Evolutionary conservation across 1,140 invertebrate species (phyloP).

Genomic region (Monomorium pharaonis): DNA sequence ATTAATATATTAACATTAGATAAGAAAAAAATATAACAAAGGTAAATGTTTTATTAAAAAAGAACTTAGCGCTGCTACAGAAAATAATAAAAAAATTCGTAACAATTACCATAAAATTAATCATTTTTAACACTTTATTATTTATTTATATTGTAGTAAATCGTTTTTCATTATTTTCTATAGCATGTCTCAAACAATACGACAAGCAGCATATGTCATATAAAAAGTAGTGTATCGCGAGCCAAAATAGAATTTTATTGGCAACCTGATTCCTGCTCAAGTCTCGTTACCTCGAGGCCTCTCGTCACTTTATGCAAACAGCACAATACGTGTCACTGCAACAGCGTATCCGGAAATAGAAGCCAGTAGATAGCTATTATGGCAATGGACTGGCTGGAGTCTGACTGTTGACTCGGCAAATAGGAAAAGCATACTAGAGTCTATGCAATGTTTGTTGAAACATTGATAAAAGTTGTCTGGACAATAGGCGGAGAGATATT

Average conservation of each 20-base stretch:
- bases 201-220: background rate
- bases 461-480: conserved; percentile 56
- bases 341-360: conserved; percentile 71
- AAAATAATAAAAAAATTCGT: no score
- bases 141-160: no score
- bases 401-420: conserved; percentile 73
- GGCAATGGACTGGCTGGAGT: conserved; percentile 53
- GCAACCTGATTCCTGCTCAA: conserved; percentile 65
- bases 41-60: no score
- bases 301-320: conserved; percentile 74
- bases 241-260: conserved; percentile 69
- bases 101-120: no score
- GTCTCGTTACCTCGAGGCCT: conserved; percentile 70
- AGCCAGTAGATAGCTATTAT: conserved; percentile 70
- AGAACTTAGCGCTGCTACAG: no score
- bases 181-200: background rate
- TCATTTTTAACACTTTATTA: no score
- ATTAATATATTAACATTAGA: no score
- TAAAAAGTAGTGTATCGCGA: conserved; percentile 29
- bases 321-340: conserved; percentile 74
- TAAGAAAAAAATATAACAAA: no score
- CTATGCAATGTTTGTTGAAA: conserved; percentile 29
- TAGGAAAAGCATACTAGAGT: conserved; percentile 64
- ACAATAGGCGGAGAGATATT: conserved; percentile 58
- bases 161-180: background rate